Conservation (phyloP, 1,140 invertebrate genomes). For the Drosophila pectinifera region DNA sequence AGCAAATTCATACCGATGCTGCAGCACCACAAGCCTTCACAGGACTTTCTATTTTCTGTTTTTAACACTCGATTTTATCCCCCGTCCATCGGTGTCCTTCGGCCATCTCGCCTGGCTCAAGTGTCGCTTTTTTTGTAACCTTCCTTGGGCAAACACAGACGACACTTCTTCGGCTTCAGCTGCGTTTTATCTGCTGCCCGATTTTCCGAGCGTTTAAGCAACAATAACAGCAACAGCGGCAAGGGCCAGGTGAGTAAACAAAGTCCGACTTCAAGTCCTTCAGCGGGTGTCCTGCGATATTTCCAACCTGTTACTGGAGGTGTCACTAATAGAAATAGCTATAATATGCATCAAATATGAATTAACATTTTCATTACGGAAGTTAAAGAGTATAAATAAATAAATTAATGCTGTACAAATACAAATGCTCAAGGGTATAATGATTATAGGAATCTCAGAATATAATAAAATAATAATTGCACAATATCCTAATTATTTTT, state of each 20-base stretch:
- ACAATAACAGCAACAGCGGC: slow-evolving; percentile 55
- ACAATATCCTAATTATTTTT: too few species aligned
- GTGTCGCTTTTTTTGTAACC: slow-evolving; percentile 25
- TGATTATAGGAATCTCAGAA: neutral
- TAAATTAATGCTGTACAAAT: too few species aligned
- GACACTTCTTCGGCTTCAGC: slow-evolving; percentile 68
- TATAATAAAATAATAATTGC: neutral
- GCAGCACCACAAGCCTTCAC: slow-evolving; percentile 15
- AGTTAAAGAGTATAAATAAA: too few species aligned
- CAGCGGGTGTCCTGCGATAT: neutral
- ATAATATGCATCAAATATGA: neutral
- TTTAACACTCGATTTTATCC: slow-evolving; percentile 18
- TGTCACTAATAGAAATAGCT: neutral
- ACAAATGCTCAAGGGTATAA: too few species aligned
- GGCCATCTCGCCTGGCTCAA: slow-evolving; percentile 37
- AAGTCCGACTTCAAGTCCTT: slow-evolving; percentile 24
- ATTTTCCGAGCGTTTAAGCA: slow-evolving; percentile 76
- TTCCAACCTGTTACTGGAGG: neutral
- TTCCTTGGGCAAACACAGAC: slow-evolving; percentile 59
- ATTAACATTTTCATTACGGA: neutral
- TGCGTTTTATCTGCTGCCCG: slow-evolving; percentile 71
- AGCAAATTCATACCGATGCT: slow-evolving; percentile 20
- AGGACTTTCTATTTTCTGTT: neutral
- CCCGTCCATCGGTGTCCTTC: slow-evolving; percentile 4
- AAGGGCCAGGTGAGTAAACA: slow-evolving; percentile 55